A percentile compares a stretch with the other conserved stretches of the same genome.
Conservation (phyloP, 2,888 invertebrate species). For the Lissocephala sabroskyi region DNA sequence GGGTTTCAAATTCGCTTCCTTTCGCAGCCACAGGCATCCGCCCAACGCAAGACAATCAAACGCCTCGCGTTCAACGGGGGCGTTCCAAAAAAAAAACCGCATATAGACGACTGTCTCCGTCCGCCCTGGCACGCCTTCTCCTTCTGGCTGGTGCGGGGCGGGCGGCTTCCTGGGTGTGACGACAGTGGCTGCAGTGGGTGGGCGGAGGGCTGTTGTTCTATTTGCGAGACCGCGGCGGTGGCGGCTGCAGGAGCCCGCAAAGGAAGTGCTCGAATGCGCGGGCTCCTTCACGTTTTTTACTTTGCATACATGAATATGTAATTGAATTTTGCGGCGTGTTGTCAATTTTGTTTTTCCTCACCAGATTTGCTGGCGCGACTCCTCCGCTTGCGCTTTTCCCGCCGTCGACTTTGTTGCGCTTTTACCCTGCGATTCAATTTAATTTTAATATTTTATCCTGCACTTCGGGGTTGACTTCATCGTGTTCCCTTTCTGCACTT, state of each 20-base stretch:
- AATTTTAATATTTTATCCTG: constrained; percentile 36
- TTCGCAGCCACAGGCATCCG: constrained; percentile 1
- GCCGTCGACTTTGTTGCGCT: constrained; percentile 20
- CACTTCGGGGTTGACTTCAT: too few relatives aligned
- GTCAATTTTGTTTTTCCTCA: constrained; percentile 51
- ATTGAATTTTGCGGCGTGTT: constrained; percentile 62
- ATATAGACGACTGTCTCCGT: constrained; percentile 14
- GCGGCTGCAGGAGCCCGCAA: too few relatives aligned
- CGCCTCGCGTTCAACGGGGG: constrained; percentile 28
- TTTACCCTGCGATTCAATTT: constrained; percentile 28
- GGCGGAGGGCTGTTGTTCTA: constrained; percentile 10
- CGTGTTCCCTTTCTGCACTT: too few relatives aligned
- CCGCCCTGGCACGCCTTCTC: background rate
- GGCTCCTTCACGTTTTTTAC: constrained; percentile 21
- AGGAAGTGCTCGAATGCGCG: background rate
- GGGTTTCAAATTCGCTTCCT: too few relatives aligned
- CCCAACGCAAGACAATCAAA: constrained; percentile 56
- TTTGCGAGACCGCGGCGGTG: constrained; percentile 11
- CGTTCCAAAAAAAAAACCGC: constrained; percentile 30
- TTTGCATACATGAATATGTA: constrained; percentile 61
- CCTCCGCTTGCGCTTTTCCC: constrained; percentile 6
- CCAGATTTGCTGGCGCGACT: constrained; percentile 10
- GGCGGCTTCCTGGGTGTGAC: constrained; percentile 13
- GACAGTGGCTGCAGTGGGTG: constrained; percentile 7
- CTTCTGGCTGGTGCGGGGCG: constrained; percentile 22